Evolutionary conservation across 64 coral and sea anemone genomes (phyloP).

Genomic region (Exaiptasia diaphana): DNA sequence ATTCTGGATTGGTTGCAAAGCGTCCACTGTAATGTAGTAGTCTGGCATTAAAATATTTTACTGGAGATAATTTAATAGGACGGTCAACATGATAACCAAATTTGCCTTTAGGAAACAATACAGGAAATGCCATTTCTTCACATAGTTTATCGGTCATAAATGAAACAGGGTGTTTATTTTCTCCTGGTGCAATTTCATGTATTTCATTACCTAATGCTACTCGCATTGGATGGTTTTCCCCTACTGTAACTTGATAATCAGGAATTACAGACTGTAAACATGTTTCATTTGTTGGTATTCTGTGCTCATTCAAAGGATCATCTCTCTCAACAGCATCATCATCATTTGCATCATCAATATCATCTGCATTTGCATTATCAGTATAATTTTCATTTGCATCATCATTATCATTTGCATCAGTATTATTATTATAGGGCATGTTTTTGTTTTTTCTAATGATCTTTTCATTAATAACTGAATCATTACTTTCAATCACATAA

Average conservation of each 20-base stretch:
- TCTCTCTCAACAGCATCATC: neutral
- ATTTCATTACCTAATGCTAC: neutral
- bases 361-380: constrained; percentile 1
- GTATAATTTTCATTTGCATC: constrained; percentile 23
- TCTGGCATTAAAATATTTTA: constrained; percentile 38
- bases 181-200: too few species aligned
- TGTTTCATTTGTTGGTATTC: constrained; percentile 31
- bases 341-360: neutral
- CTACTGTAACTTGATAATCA: constrained; percentile 8
- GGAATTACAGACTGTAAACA: constrained; percentile 42
- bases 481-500: too few species aligned
- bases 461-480: neutral
- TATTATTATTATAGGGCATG: neutral
- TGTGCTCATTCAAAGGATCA: constrained; percentile 15
- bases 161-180: too few species aligned
- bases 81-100: too few species aligned
- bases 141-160: too few species aligned
- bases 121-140: too few species aligned
- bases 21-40: constrained; percentile 22
- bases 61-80: constrained; percentile 29
- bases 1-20: constrained; percentile 18
- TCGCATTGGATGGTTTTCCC: neutral
- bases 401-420: constrained; percentile 9
- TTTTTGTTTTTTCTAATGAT: constrained; percentile 8
- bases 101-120: too few species aligned